Percentiles rank a stretch among this genome's conserved stretches.
These are phyloP conservation scores for Plectropomus leopardus DNA, from an alignment of 2,113 vertebrate species.

Conservation along the genomic window DNA sequence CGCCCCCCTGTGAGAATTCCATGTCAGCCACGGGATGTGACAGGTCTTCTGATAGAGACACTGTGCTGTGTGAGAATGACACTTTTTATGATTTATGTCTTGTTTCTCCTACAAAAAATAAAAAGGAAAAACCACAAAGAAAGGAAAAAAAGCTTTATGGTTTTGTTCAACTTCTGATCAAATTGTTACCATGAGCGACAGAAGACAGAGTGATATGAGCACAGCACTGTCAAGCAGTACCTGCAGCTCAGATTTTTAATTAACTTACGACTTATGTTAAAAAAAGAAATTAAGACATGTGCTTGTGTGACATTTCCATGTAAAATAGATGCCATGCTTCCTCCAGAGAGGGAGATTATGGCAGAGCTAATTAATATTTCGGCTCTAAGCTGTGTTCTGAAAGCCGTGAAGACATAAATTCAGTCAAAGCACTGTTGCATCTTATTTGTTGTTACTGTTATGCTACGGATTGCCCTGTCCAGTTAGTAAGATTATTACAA, in stretches of 20 bases:
- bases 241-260: constrained; percentile 16
- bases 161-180: background rate
- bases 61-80: constrained; percentile 25
- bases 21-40: constrained; percentile 48
- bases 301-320: constrained; percentile 3
- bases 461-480: background rate
- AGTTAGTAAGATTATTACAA: background rate
- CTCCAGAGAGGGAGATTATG: background rate
- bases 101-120: background rate
- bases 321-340: background rate
- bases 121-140: background rate
- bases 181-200: constrained; percentile 6
- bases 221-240: background rate
- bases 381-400: background rate
- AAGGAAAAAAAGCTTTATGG: background rate
- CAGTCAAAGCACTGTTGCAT: background rate
- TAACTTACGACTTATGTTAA: background rate
- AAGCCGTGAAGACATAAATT: constrained; percentile 6
- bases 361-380: constrained; percentile 23
- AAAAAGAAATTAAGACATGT: constrained; percentile 23
- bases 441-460: background rate
- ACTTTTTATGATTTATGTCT: constrained; percentile 8
- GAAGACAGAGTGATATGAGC: background rate
- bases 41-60: constrained; percentile 40
- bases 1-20: constrained; percentile 52